A percentile compares a stretch with the other conserved stretches of the same genome.
phyloP scores from a whole-genome alignment of 1,140 invertebrate genomes.

The Bradysia coprophila region DNA sequence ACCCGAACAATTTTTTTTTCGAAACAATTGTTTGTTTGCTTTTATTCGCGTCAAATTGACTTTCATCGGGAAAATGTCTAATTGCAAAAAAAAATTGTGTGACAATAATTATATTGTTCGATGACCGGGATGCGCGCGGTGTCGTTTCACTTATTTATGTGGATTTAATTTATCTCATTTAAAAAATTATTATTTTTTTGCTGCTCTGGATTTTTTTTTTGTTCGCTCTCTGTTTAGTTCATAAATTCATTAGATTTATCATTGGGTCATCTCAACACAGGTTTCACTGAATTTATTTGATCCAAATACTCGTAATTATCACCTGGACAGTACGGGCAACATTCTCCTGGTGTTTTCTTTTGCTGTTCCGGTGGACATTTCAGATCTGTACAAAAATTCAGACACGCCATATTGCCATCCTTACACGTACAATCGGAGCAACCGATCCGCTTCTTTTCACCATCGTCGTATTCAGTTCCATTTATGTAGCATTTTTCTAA shows the following conservation, averaged over 20 bases:
- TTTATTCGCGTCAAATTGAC: no score
- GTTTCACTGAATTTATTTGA: background rate
- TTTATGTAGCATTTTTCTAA: slow-evolving; percentile 61
- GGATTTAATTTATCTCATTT: no score
- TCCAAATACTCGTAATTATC: slow-evolving; percentile 11
- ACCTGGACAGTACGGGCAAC: slow-evolving; percentile 85
- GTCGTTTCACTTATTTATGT: no score
- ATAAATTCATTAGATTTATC: no score
- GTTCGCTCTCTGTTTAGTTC: no score
- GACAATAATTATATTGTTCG: no score
- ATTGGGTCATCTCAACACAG: background rate
- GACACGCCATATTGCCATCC: slow-evolving; percentile 65
- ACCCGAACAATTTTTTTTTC: background rate
- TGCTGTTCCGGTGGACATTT: slow-evolving; percentile 60
- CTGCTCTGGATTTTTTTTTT: no score
- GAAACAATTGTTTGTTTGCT: no score
- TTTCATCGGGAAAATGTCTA: no score
- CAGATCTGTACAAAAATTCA: slow-evolving; percentile 56
- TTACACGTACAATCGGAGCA: slow-evolving; percentile 57
- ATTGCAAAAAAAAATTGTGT: no score
- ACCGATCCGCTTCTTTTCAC: slow-evolving; percentile 51
- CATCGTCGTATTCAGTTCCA: slow-evolving; percentile 65
- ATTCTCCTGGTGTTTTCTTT: slow-evolving; percentile 63
- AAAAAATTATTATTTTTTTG: no score
- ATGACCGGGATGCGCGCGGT: no score